Evolutionary conservation across 2,888 invertebrate genomes (phyloP), one percentile per base, ranked within the genome.

Genomic region (Balanococcus diminutus): DNA sequence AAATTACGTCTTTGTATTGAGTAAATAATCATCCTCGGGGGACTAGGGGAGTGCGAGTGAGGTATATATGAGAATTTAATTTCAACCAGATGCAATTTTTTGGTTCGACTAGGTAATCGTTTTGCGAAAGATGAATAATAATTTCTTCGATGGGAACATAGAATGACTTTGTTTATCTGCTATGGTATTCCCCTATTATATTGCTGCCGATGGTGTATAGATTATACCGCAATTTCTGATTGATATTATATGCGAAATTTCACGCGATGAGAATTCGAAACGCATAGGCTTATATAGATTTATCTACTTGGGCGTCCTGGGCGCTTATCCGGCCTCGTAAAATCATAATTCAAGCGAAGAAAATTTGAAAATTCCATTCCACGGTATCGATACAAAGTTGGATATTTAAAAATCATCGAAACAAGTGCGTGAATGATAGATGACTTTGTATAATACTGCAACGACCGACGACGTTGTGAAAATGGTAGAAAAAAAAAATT

Each of bases 171-270:
- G 56, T 56, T 56, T 56, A 22, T 56, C 46, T n/a, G 46, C n/a
- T n/a, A 36, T 36, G 22, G 19, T 56, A 56, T 56, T 56, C 28
- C 11, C 8, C 16, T 11, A 67, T 67, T 67, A 67, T 67, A 25
- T 25, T 25, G 16, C 28, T 67, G 9, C 4, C 6, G 67, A 28
- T 67, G 67, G n/a, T n/a, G n/a, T n/a, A n/a, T 19, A 67, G 67
- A 67, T 56, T 56, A 56, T 67, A 67, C 28, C 67, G 67, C 28
- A 28, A 67, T 67, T 67, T 67, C 67, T 67, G 67, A 67, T 67
- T 67, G 25, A 28, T 67, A 28, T 19, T 56, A 19, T 56, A 56
- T 22, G 56, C 22, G 56, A 56, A 56, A 56, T 56, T 56, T 56
- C 56, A 56, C 56, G 67, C 25, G 67, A 67, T 28, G 25, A 67